Conservation (phyloP, 2,888 invertebrate genomes). For the Folsomia candida region DNA sequence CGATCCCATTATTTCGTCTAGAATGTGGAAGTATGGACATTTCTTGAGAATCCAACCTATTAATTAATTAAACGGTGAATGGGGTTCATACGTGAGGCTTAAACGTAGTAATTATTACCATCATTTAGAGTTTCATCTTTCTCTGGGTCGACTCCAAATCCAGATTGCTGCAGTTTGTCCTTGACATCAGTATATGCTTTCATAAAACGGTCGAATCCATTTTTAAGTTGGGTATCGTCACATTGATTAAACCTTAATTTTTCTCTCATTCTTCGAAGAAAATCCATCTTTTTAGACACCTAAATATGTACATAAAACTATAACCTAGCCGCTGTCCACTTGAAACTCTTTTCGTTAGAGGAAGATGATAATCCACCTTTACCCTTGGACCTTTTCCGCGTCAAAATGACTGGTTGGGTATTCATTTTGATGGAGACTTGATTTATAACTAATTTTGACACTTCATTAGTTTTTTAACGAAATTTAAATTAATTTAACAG, state of each 20-base stretch:
- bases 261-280: constrained; percentile 14
- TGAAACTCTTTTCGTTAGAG: too few relatives aligned
- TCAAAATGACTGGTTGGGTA: too few relatives aligned
- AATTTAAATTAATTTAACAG: too few relatives aligned
- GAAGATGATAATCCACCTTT: too few relatives aligned
- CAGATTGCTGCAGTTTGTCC: constrained; percentile 22
- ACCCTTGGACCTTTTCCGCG: too few relatives aligned
- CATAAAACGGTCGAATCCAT: constrained; percentile 13
- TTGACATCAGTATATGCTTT: constrained; percentile 16
- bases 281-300: constrained; percentile 9
- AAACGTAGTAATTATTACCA: constrained; percentile 1
- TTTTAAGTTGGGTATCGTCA: constrained; percentile 16
- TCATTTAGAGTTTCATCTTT: constrained; percentile 16
- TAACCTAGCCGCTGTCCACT: too few relatives aligned
- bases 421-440: too few relatives aligned
- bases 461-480: too few relatives aligned
- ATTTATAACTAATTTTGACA: too few relatives aligned
- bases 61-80: not conserved
- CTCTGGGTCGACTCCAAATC: constrained; percentile 29
- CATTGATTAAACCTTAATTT: not conserved
- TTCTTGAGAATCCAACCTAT: constrained; percentile 16
- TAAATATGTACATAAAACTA: too few relatives aligned
- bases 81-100: too few relatives aligned
- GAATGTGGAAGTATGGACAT: constrained; percentile 25
- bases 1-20: constrained; percentile 26